Conservation (phyloP, 53 echinoderm and acorn worm genomes). For the Mesocentrotus franciscanus region DNA sequence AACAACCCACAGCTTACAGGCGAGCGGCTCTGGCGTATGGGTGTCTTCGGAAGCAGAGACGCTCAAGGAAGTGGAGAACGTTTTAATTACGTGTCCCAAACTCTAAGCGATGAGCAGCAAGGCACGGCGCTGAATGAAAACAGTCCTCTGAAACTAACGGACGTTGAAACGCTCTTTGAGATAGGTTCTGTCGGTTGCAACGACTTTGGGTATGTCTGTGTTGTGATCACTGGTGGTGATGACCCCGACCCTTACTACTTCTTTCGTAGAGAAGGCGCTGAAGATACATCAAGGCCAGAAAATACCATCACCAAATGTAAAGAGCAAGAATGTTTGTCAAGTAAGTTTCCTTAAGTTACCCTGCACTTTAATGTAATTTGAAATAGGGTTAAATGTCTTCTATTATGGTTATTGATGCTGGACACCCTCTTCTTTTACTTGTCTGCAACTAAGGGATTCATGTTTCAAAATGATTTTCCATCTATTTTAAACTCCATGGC, state of each 20-base stretch:
- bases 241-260: slow-evolving; percentile 73
- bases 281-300: slow-evolving; percentile 30
- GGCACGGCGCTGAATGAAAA: slow-evolving; percentile 65
- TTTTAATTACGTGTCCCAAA: slow-evolving; percentile 66
- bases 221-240: slow-evolving; percentile 82
- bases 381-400: too few species aligned
- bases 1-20: slow-evolving; percentile 80
- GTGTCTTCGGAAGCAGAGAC: slow-evolving; percentile 81
- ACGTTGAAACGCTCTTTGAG: slow-evolving; percentile 72
- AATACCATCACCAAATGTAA: slow-evolving; percentile 75
- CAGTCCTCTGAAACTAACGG: slow-evolving; percentile 64
- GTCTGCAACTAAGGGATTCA: too few species aligned
- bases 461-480: too few species aligned
- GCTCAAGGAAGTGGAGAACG: slow-evolving; percentile 84
- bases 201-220: slow-evolving; percentile 77
- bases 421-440: too few species aligned
- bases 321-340: slow-evolving; percentile 79
- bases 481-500: too few species aligned
- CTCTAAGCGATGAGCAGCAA: slow-evolving; percentile 59
- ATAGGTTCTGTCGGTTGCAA: slow-evolving; percentile 81
- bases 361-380: neutral
- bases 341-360: slow-evolving; percentile 65
- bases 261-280: slow-evolving; percentile 69
- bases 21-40: slow-evolving; percentile 83
- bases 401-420: too few species aligned